Conservation (phyloP, 2,113 vertebrate genomes). For the Phalacrocorax brasilianus region DNA sequence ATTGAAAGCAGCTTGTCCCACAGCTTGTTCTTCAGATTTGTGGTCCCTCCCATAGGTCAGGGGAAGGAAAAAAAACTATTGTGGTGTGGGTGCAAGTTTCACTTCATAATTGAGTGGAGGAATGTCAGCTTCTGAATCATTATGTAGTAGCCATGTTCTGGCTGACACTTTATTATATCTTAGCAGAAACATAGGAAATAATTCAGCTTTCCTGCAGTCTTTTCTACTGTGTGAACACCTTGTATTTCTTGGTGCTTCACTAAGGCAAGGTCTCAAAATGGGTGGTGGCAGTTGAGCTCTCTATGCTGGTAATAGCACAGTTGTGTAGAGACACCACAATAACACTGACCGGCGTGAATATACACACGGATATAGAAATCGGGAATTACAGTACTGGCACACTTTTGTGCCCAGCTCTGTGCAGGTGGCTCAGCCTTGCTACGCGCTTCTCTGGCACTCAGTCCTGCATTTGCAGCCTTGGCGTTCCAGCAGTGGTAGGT, state of each 20-base stretch:
- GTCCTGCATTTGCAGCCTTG: not conserved
- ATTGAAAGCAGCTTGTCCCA: not conserved
- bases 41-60: not conserved
- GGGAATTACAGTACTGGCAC: not conserved
- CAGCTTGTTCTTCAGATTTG: not conserved
- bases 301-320: not conserved
- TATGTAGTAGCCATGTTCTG: not conserved
- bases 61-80: not conserved
- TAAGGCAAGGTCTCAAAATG: not conserved
- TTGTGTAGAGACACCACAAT: not conserved
- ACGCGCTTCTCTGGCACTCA: not conserved
- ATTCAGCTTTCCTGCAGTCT: not conserved
- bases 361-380: accelerated
- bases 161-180: not conserved
- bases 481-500: not conserved
- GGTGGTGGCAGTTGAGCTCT: not conserved
- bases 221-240: not conserved
- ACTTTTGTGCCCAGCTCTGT: not conserved
- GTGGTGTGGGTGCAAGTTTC: not conserved
- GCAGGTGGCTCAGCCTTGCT: not conserved
- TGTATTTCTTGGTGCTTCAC: not conserved
- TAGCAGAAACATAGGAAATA: not conserved
- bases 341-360: not conserved
- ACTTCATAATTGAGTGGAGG: not conserved
- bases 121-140: not conserved